A percentile compares a stretch with the other conserved stretches of the same genome.
phyloP scores from a whole-genome alignment of 2,888 invertebrate species.

The Netelia melanura region DNA sequence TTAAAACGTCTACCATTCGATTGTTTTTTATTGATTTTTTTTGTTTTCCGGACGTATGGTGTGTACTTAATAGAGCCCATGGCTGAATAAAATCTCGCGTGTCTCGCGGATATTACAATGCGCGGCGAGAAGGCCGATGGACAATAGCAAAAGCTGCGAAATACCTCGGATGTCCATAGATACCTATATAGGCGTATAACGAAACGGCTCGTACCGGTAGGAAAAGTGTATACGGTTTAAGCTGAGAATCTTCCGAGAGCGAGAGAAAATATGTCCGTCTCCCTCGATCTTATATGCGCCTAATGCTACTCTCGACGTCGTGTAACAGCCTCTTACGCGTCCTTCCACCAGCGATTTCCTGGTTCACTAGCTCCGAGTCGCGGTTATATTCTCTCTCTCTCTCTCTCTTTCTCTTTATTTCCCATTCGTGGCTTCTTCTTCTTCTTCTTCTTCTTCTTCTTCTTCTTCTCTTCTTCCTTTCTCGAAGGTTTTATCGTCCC shows the following conservation, averaged over 20 bases:
- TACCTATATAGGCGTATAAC: not conserved
- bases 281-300: conserved; percentile 32
- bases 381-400: conserved; percentile 48
- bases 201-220: not conserved
- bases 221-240: conserved; percentile 17
- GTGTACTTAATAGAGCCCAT: not conserved
- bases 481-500: conserved; percentile 69
- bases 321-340: conserved; percentile 64
- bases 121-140: not conserved
- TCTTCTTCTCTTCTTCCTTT: conserved; percentile 64
- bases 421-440: conserved; percentile 18
- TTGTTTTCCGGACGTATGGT: not conserved
- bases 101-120: conserved; percentile 19
- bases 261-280: conserved; percentile 13
- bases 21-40: not conserved
- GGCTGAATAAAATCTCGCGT: conserved; percentile 37
- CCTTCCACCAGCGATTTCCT: conserved; percentile 62
- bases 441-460: conserved; percentile 34
- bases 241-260: conserved; percentile 21
- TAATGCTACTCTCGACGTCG: conserved; percentile 57
- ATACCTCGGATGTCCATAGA: not conserved
- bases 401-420: conserved; percentile 15
- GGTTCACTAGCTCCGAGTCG: conserved; percentile 59
- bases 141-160: conserved; percentile 22
- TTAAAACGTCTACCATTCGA: not conserved